These are phyloP conservation scores for Rutpela maculata DNA, from an alignment of 2,888 invertebrate species.

Conservation along the genomic window DNA sequence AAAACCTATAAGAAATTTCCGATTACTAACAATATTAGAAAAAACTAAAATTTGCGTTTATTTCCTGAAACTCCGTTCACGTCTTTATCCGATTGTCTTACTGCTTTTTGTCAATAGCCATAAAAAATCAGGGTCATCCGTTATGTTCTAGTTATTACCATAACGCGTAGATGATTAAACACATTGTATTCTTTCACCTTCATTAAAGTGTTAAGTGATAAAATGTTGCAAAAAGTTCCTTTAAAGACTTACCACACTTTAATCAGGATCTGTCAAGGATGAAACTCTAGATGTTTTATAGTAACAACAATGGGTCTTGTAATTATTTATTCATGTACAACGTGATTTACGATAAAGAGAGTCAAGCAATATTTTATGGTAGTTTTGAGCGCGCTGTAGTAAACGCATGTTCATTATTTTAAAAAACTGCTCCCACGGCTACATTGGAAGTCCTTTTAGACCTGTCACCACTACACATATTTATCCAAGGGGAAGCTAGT, in stretches of 20 bases:
- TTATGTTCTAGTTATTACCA: background rate
- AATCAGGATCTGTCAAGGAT: conserved; percentile 1
- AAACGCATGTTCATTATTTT: too few species aligned
- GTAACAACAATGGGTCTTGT: background rate
- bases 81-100: background rate
- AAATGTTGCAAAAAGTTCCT: background rate
- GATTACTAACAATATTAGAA: background rate
- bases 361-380: too few species aligned
- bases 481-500: too few species aligned
- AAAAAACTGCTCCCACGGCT: too few species aligned
- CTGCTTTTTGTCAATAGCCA: background rate
- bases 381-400: too few species aligned
- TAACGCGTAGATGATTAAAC: background rate
- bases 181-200: background rate
- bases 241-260: background rate
- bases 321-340: background rate
- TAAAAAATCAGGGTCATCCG: background rate
- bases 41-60: background rate
- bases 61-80: background rate
- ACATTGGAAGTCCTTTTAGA: too few species aligned
- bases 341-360: too few species aligned
- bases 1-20: background rate
- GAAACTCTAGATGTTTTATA: background rate
- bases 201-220: background rate
- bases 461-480: too few species aligned